Evolutionary conservation across 1,140 invertebrate genomes (phyloP).

Genomic region (Streblospio benedicti): DNA sequence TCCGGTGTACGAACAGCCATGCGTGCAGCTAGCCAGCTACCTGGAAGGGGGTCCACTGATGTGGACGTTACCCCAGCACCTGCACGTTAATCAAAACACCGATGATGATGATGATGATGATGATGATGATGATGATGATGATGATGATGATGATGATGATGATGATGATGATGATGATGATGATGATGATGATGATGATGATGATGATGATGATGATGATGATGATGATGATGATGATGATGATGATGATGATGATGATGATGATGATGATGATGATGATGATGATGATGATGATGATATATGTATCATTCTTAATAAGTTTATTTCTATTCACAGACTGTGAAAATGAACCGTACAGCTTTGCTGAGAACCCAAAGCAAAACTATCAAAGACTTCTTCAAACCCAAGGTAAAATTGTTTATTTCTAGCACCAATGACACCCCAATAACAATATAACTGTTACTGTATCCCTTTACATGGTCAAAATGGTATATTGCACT

Average conservation of each 20-base stretch:
- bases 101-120: too few species aligned
- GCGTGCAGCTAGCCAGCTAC: too few species aligned
- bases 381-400: neutral
- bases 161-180: constrained; percentile 12
- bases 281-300: neutral
- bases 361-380: neutral
- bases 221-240: constrained; percentile 13
- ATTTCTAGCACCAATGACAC: too few species aligned
- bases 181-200: constrained; percentile 7
- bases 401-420: neutral
- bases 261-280: constrained; percentile 16
- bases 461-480: too few species aligned
- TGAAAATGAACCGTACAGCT: neutral
- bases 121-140: neutral
- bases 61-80: too few species aligned
- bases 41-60: too few species aligned
- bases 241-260: constrained; percentile 14
- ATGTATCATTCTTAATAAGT: neutral
- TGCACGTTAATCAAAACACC: too few species aligned
- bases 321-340: neutral
- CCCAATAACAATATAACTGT: too few species aligned
- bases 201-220: constrained; percentile 6
- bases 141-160: constrained; percentile 1
- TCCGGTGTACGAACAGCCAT: too few species aligned
- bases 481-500: too few species aligned